Evolutionary conservation across 2,888 invertebrate species (phyloP), one percentile per base, ranked within the genome.

Genomic region (Leucoma salicis): DNA sequence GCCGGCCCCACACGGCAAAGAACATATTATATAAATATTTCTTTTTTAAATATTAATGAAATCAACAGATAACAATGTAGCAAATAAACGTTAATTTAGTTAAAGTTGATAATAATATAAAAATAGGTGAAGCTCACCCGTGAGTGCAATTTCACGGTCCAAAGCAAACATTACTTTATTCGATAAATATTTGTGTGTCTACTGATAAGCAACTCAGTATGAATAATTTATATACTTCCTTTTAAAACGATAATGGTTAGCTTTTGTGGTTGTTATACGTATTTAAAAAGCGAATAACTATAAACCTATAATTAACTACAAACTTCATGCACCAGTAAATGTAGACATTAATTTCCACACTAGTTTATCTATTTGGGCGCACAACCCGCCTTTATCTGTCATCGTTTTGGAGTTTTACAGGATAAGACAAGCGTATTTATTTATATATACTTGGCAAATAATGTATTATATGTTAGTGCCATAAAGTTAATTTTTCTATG

Each of bases 251-350:
- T 87, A 88, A 87, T 82, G 83, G 81, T 74, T 78, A 78, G 68
- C 77, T 82, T 83, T 87, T 85, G 81, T 86, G 73, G 75, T 83
- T 77, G 74, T 83, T 79, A 83, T 84, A 79, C 69, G 70, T 73
- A 75, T 82, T 83, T 70, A 75, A 82, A 83, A 86, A 80, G 76
- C 76, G 82, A 77, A 84, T 81, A 84, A 74, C 82, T 82, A 84
- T 84, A 84, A 82, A 82, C 83, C 81, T 86, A 85, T 84, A 88
- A 88, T 89, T 89, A 89, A 88, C 80, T 82, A 82, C 82, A 69
- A 82, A 82, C 88, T 89, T 89, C 89, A 89, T 89, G 90, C 90
- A 87, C 88, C 86, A 88, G 88, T 89, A 86, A 89, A 89, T 89
- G 84, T 85, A 87, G 85, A 87, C 90, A 89, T 89, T 90, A 88